A percentile compares a stretch with the other conserved stretches of the same genome.
Evolutionary conservation across 2,888 invertebrate species (phyloP).

Genomic region (Hirtodrosophila cameraria): DNA sequence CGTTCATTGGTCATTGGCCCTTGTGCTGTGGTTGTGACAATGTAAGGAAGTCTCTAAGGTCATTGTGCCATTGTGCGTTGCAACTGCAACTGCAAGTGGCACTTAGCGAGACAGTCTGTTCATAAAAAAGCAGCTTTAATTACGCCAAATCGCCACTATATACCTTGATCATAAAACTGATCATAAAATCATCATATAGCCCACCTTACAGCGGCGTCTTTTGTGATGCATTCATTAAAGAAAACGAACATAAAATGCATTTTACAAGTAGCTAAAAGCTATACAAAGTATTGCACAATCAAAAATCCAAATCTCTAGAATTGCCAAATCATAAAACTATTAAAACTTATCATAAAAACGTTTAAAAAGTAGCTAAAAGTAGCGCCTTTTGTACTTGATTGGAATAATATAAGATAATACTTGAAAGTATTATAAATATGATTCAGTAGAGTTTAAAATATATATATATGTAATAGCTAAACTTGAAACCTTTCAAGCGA

Average conservation of each 20-base stretch:
- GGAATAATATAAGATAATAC: neutral
- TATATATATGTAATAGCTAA: too few relatives aligned
- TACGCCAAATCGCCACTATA: constrained; percentile 32
- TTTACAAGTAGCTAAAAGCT: constrained; percentile 7
- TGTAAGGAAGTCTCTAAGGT: constrained; percentile 75
- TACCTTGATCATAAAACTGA: constrained; percentile 49
- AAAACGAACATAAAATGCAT: neutral
- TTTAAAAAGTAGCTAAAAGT: constrained; percentile 3
- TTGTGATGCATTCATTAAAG: neutral
- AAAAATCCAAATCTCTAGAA: too few relatives aligned
- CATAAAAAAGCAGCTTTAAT: constrained; percentile 50
- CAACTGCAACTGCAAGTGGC: constrained; percentile 25
- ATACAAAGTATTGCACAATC: constrained; percentile 1
- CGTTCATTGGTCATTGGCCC: constrained; percentile 55
- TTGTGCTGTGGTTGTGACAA: constrained; percentile 48
- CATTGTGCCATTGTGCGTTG: constrained; percentile 31
- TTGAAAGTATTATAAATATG: too few relatives aligned
- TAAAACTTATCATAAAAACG: neutral
- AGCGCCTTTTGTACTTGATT: neutral
- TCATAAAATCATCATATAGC: constrained; percentile 48
- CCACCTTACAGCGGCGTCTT: constrained; percentile 9
- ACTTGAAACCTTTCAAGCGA: neutral
- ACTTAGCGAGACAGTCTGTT: constrained; percentile 32
- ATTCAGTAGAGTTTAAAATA: too few relatives aligned
- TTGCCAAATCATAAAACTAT: neutral